Evolutionary conservation across 2,888 invertebrate genomes (phyloP), one percentile per base, ranked within the genome.

Genomic region (Melanophora roralis): DNA sequence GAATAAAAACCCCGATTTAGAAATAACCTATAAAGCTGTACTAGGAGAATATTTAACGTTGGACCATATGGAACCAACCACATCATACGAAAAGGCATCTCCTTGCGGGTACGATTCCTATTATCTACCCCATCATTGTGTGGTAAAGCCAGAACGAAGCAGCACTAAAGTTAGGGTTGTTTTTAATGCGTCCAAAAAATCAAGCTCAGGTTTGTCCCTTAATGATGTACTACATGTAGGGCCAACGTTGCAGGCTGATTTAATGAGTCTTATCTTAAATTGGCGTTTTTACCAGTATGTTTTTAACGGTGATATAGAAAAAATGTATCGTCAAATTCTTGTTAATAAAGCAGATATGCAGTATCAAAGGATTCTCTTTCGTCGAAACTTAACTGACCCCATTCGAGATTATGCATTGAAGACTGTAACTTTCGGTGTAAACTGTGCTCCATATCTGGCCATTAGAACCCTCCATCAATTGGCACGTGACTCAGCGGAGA

Each of bases 311-410:
- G 82, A 84, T 16, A 77, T 83, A 5, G 57, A 79, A 14, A 83
- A 83, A 16, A 80, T 81, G 78, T 82, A 81, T 14, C 77, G 81
- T 7, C 81, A 83, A 43, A 79, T 83, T 9, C 49, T 40, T 16
- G 60, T 79, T 1, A 32, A 78, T 0, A 49, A 65, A 5, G 16
- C 47, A 4, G 74, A 83, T 21, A 47, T 38, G 4, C 34, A 62
- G 12, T 82, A 68, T 45, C 81, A 83, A 27, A 34, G 81, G 8
- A 80, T 84, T n/a, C 27, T 83, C 1, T 82, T 64, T 51, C 73
- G 82, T 1, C 16, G 11, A 7, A 34, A 60, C 9, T 19, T 49
- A 0, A 38, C 64, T 0, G 2, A 21, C 0, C 53, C 38, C 0
- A 8, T 83, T 3, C 47, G 78, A 27, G 74, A 78, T 19, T 81